These are phyloP conservation scores for Cirrhinus mrigala DNA, from an alignment of 2,797 vertebrate species.

Conservation along the genomic window DNA sequence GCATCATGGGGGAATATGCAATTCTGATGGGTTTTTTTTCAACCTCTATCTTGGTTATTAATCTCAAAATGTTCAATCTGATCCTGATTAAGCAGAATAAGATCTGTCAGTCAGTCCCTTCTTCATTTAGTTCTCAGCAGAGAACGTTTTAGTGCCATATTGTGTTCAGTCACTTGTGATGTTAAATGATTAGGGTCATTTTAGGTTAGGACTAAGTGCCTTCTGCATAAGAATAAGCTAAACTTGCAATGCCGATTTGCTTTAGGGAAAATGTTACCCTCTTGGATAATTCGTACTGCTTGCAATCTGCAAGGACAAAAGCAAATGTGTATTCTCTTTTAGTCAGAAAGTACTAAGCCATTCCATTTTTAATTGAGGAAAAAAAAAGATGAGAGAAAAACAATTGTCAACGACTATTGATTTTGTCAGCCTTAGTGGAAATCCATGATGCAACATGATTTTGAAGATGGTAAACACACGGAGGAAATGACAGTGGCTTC, in stretches of 20 bases:
- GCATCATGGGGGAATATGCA: background rate
- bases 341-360: background rate
- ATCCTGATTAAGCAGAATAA: background rate
- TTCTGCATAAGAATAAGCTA: background rate
- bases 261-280: background rate
- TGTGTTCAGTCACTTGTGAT: background rate
- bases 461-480: constrained; percentile 73
- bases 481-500: constrained; percentile 67
- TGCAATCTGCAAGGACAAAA: background rate
- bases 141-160: background rate
- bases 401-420: constrained; percentile 30
- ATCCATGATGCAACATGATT: constrained; percentile 50
- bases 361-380: constrained; percentile 9
- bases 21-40: background rate
- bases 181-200: background rate
- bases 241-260: background rate
- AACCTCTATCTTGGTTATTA: background rate
- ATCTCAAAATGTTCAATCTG: background rate
- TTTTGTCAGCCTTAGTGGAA: constrained; percentile 35
- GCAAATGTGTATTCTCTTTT: background rate
- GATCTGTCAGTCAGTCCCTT: background rate
- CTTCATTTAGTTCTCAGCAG: background rate
- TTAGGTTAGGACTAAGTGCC: background rate
- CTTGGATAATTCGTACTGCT: background rate
- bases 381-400: background rate